phyloP scores from a whole-genome alignment of 2,797 vertebrate genomes.

The Coccyzus lansbergi region DNA sequence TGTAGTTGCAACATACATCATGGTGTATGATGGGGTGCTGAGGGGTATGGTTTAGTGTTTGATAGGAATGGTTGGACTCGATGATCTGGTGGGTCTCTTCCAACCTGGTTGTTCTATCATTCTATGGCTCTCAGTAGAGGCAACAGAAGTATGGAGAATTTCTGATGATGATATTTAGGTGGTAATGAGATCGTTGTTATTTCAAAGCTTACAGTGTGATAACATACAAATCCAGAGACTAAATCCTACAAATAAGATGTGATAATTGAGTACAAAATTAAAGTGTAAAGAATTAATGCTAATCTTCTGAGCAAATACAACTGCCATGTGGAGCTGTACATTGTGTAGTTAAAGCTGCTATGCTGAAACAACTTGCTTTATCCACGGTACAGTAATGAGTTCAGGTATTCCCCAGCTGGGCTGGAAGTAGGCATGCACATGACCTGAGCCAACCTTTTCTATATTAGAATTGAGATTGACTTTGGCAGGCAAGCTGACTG shows the following conservation, averaged over 20 bases:
- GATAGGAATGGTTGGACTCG: no score
- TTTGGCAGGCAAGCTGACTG: not conserved
- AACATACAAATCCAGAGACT: not conserved
- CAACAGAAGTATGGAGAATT: not conserved
- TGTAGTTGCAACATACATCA: not conserved
- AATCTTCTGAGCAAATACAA: constrained; percentile 21
- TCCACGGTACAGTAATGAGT: not conserved
- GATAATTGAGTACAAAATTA: constrained; percentile 2
- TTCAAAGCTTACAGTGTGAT: not conserved
- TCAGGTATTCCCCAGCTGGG: not conserved
- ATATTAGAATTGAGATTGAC: not conserved
- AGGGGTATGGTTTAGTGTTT: no score
- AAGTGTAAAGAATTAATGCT: not conserved
- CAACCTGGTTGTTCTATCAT: no score
- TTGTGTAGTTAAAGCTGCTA: not conserved
- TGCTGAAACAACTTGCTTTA: not conserved
- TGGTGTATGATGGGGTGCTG: no score
- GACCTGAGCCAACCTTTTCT: not conserved
- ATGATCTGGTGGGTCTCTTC: no score
- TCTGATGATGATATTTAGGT: not conserved
- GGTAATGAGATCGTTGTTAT: not conserved
- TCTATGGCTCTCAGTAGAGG: not conserved
- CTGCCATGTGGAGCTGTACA: not conserved
- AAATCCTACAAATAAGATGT: not conserved
- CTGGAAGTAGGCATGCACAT: not conserved